Evolutionary conservation across 2,888 invertebrate genomes (phyloP).

Genomic region (Reticulitermes lucifugus): DNA sequence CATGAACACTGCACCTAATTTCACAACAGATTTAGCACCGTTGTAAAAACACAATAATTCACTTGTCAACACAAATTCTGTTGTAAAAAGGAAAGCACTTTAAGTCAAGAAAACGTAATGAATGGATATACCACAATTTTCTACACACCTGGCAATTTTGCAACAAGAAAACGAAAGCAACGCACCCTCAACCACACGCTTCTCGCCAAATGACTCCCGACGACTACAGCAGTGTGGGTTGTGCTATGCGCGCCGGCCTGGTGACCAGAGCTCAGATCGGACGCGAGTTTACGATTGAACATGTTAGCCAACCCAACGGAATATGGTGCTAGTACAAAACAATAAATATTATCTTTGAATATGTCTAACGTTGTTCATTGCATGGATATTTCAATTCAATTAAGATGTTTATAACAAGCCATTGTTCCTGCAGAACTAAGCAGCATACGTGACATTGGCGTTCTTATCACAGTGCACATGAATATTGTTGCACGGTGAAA

Average conservation of each 20-base stretch:
- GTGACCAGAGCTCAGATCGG: not conserved
- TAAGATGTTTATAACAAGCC: too few relatives aligned
- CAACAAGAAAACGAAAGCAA: constrained; percentile 11
- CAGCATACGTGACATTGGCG: too few relatives aligned
- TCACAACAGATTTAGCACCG: constrained; percentile 20
- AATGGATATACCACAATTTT: not conserved
- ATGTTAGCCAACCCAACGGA: not conserved
- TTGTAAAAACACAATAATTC: constrained; percentile 20
- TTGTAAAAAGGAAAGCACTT: not conserved
- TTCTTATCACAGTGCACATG: too few relatives aligned
- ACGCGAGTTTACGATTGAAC: not conserved
- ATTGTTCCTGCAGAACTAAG: too few relatives aligned
- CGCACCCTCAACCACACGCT: not conserved
- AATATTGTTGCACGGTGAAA: too few relatives aligned
- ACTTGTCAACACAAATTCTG: not conserved
- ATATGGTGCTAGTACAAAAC: too few relatives aligned
- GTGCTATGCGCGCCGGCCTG: not conserved
- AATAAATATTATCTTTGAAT: too few relatives aligned
- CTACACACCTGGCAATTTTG: not conserved
- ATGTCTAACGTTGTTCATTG: too few relatives aligned
- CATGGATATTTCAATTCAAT: too few relatives aligned
- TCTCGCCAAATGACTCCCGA: not conserved
- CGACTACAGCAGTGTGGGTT: not conserved
- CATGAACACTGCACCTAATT: constrained; percentile 15
- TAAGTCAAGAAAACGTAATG: not conserved